phyloP scores from a whole-genome alignment of 2,113 vertebrate genomes.

The Pterophyllum scalare region DNA sequence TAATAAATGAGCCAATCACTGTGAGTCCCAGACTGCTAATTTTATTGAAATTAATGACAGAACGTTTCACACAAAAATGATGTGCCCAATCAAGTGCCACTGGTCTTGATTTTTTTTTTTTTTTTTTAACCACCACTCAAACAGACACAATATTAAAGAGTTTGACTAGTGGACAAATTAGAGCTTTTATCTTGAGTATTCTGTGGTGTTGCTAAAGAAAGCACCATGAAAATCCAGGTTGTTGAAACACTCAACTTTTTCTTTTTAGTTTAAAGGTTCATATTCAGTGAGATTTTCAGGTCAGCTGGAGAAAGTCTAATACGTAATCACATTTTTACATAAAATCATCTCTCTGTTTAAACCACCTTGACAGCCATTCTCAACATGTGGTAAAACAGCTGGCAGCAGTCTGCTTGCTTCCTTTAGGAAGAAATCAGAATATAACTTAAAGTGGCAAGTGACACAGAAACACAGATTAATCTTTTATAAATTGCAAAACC shows the following conservation, averaged over 20 bases:
- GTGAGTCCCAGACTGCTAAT: constrained; percentile 36
- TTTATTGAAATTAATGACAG: constrained; percentile 53
- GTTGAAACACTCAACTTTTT: constrained; percentile 44
- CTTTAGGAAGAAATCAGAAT: constrained; percentile 21
- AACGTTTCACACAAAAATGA: background rate
- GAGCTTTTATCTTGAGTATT: constrained; percentile 12
- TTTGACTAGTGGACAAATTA: constrained; percentile 1
- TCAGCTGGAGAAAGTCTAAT: constrained; percentile 40
- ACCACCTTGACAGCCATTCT: constrained; percentile 40
- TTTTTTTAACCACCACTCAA: background rate
- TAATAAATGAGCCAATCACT: constrained; percentile 40
- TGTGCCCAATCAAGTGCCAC: background rate
- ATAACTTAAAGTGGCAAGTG: constrained; percentile 39
- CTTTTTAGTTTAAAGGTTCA: constrained; percentile 55
- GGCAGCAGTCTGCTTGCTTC: constrained; percentile 29
- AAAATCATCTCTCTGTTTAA: constrained; percentile 36
- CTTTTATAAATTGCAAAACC: constrained; percentile 12
- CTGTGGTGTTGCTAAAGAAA: background rate
- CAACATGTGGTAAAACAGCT: constrained; percentile 63
- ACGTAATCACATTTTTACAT: constrained; percentile 39
- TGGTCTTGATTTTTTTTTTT: background rate
- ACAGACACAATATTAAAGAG: background rate
- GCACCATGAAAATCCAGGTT: constrained; percentile 44
- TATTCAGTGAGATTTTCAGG: constrained; percentile 42
- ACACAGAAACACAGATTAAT: constrained; percentile 34